A percentile compares a stretch with the other conserved stretches of the same genome.
Conservation (phyloP, 2,113 vertebrate genomes). For the Heteronetta atricapilla region DNA sequence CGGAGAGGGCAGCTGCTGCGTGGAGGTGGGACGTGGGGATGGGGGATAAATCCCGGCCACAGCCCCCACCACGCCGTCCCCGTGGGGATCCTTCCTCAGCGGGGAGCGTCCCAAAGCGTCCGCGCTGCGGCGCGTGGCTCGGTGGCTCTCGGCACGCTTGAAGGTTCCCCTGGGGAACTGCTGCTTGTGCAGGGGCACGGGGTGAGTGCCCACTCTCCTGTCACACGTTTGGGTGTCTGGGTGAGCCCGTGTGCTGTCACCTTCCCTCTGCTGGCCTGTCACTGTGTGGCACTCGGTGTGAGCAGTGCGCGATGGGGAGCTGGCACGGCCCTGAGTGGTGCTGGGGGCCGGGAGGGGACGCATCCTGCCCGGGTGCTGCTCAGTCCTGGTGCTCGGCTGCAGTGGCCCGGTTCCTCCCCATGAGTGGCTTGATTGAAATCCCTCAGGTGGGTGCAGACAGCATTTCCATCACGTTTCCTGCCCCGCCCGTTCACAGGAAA, state of each 20-base stretch:
- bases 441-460: not conserved
- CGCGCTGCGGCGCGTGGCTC: not conserved
- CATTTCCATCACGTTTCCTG: not conserved
- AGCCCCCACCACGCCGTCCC: accelerated
- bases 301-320: not conserved
- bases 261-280: not conserved
- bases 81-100: not conserved
- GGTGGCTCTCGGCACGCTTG: not conserved
- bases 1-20: not conserved
- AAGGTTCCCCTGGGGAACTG: not conserved
- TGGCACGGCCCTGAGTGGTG: not conserved
- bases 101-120: not conserved
- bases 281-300: not conserved
- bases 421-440: not conserved
- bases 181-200: accelerated
- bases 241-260: accelerated
- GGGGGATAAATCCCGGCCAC: accelerated
- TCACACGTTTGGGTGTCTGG: not conserved
- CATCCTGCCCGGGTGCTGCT: no score
- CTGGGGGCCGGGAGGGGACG: no score
- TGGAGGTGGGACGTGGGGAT: not conserved
- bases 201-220: not conserved
- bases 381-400: no score
- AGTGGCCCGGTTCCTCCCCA: no score
- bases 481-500: not conserved